Conservation (phyloP, 2,113 vertebrate species). For the Xiphophorus hellerii region DNA sequence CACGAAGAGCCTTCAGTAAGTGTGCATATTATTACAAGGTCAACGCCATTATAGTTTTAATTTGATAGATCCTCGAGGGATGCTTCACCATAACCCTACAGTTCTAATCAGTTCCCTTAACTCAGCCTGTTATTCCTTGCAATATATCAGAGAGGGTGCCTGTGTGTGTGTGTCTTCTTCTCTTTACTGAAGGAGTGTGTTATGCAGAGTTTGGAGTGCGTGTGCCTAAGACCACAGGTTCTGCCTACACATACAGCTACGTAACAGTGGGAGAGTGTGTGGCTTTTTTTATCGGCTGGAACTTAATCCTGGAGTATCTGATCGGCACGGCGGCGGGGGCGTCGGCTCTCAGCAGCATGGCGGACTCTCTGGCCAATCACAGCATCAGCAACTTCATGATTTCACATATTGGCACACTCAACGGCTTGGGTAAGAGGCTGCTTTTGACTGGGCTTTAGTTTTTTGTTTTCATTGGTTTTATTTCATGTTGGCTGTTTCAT, state of each 20-base stretch:
- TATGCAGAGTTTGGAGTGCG: constrained; percentile 98
- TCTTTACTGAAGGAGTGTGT: constrained; percentile 86
- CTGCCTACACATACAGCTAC: constrained; percentile 98
- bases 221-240: constrained; percentile 97
- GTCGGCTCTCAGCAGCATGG: constrained; percentile 98
- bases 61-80: constrained; percentile 25
- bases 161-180: not conserved
- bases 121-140: constrained; percentile 8
- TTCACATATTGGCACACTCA: constrained; percentile 87
- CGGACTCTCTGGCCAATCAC: constrained; percentile 96
- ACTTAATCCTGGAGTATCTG: constrained; percentile 97
- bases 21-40: constrained; percentile 35
- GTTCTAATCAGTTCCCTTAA: constrained; percentile 30
- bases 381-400: constrained; percentile 96
- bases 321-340: constrained; percentile 95
- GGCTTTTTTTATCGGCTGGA: constrained; percentile 99
- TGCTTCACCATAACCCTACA: constrained; percentile 17
- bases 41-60: constrained; percentile 42
- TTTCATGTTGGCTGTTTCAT: not conserved
- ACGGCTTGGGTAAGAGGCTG: constrained; percentile 87
- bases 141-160: not conserved
- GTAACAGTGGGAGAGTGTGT: constrained; percentile 97
- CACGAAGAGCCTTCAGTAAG: constrained; percentile 39
- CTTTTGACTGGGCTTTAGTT: not conserved
- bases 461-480: not conserved